Evolutionary conservation across 2,888 invertebrate genomes (phyloP).

Genomic region (Drosophila glabriapex): DNA sequence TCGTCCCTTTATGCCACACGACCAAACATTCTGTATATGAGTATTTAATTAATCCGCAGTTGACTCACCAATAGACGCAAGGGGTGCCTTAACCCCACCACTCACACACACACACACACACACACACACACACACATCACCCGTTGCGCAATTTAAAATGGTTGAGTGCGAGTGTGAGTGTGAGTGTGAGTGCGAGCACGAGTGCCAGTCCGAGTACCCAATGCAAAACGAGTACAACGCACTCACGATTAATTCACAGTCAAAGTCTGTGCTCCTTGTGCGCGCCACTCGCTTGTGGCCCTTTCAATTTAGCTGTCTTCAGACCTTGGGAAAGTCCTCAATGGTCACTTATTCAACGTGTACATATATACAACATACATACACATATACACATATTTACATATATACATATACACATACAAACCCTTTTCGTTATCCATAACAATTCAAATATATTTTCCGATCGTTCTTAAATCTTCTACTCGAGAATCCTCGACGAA

Average conservation of each 20-base stretch:
- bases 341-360: background rate
- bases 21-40: slow-evolving; percentile 74
- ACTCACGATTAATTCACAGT: slow-evolving; percentile 13
- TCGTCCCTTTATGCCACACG: slow-evolving; percentile 51
- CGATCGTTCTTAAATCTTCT: background rate
- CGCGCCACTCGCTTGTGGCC: background rate
- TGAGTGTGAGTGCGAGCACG: slow-evolving; percentile 8
- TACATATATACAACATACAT: background rate
- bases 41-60: slow-evolving; percentile 79
- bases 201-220: slow-evolving; percentile 6
- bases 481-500: background rate
- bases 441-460: background rate
- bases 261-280: background rate
- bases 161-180: slow-evolving; percentile 31
- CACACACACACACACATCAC: background rate
- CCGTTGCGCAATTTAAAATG: slow-evolving; percentile 41
- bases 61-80: slow-evolving; percentile 68
- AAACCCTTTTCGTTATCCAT: background rate
- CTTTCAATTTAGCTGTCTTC: background rate
- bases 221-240: slow-evolving; percentile 9
- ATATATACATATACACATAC: background rate
- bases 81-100: slow-evolving; percentile 50
- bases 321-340: background rate
- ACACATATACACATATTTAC: background rate
- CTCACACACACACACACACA: slow-evolving; percentile 4